Percentiles rank a stretch among this genome's conserved stretches.
phyloP scores from a whole-genome alignment of 2,113 vertebrate species.

The Xiphophorus maculatus region DNA sequence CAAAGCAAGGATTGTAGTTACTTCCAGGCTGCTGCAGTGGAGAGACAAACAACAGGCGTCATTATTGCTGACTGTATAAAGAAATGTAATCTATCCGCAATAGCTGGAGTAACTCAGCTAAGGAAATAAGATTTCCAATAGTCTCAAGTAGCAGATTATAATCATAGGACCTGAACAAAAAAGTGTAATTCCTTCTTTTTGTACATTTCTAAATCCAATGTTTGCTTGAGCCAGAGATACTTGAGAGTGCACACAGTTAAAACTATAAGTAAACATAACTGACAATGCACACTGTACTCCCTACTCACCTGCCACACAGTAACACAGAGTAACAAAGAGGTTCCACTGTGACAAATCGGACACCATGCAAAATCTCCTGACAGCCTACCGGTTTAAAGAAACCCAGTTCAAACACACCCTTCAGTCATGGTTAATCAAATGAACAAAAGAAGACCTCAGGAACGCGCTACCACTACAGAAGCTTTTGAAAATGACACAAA shows the following conservation, averaged over 20 bases:
- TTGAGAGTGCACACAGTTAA: conserved; percentile 22
- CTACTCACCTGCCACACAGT: conserved; percentile 16
- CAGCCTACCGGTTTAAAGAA: conserved; percentile 28
- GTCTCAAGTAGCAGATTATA: conserved; percentile 22
- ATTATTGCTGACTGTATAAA: neutral
- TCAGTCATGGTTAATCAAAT: conserved; percentile 53
- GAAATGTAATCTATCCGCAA: conserved; percentile 23
- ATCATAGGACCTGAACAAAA: conserved; percentile 13
- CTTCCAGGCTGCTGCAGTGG: conserved; percentile 4
- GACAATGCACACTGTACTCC: conserved; percentile 38
- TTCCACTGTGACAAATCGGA: conserved; percentile 55
- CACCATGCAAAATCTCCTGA: conserved; percentile 31
- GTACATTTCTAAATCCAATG: conserved; percentile 5
- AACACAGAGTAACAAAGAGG: conserved; percentile 29
- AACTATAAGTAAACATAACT: conserved; percentile 51
- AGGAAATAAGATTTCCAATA: conserved; percentile 22
- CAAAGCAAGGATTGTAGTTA: conserved; percentile 34
- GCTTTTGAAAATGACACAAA: conserved; percentile 43
- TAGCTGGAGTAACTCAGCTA: conserved; percentile 2
- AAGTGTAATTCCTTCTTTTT: neutral
- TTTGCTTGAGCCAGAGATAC: conserved; percentile 31
- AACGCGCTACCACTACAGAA: conserved; percentile 39
- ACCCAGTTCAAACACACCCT: conserved; percentile 56
- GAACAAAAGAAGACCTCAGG: conserved; percentile 47
- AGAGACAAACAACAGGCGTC: conserved; percentile 29